Percentiles rank a stretch among this genome's conserved stretches.
These are phyloP conservation scores for Dryobota labecula DNA, from an alignment of 2,888 invertebrate species.

Conservation along the genomic window DNA sequence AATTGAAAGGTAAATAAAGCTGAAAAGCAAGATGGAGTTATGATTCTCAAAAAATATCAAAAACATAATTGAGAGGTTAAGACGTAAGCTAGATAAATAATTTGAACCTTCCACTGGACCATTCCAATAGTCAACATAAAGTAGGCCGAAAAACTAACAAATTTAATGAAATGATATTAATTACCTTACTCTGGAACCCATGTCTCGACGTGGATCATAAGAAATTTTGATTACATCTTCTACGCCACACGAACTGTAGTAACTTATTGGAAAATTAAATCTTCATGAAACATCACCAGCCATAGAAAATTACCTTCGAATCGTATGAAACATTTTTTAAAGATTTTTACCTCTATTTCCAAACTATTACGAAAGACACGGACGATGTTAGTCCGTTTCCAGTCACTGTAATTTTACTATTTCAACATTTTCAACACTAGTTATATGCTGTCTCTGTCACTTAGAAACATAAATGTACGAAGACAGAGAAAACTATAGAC, in stretches of 20 bases:
- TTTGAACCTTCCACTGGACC: conserved; percentile 2
- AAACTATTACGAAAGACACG: conserved; percentile 76
- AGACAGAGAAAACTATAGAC: too few relatives aligned
- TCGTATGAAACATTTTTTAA: conserved; percentile 72
- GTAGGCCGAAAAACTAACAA: background rate
- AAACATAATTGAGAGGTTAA: conserved; percentile 1
- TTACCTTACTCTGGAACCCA: conserved; percentile 89
- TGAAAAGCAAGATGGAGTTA: conserved; percentile 68
- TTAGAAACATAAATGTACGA: background rate
- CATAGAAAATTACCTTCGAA: conserved; percentile 78
- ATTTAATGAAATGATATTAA: conserved; percentile 50
- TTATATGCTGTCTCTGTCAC: conserved; percentile 26
- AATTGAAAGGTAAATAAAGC: conserved; percentile 63
- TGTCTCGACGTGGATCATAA: conserved; percentile 84
- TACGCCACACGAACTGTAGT: conserved; percentile 64
- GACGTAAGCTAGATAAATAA: background rate
- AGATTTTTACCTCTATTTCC: conserved; percentile 70
- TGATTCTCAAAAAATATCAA: conserved; percentile 25
- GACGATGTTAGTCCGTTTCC: conserved; percentile 58
- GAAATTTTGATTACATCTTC: conserved; percentile 82
- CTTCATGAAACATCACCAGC: conserved; percentile 82
- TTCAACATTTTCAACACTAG: background rate
- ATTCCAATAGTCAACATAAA: background rate
- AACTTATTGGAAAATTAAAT: conserved; percentile 69
- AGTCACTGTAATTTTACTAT: conserved; percentile 31